Conservation (phyloP, 1,140 invertebrate species). For the Nymphalis io region DNA sequence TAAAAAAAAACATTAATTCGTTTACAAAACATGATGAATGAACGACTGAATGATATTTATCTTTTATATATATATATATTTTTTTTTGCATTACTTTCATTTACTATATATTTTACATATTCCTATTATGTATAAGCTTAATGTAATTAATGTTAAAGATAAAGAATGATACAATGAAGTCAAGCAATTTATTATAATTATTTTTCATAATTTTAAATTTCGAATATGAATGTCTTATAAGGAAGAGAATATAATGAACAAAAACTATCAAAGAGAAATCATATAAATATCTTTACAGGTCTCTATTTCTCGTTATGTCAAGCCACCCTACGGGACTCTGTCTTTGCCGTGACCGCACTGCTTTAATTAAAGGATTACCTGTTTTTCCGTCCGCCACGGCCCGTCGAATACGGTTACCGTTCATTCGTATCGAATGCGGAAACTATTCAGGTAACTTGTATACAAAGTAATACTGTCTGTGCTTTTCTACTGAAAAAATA, state of each 20-base stretch:
- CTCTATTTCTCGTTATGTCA: conserved; percentile 5
- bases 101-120: no score
- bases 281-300: neutral
- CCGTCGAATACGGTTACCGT: conserved; percentile 34
- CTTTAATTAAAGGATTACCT: conserved; percentile 70
- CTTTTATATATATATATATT: no score
- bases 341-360: conserved; percentile 57
- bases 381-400: conserved; percentile 55
- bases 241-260: neutral
- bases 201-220: no score
- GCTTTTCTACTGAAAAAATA: conserved; percentile 16
- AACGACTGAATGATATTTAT: no score
- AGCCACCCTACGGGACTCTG: conserved; percentile 42
- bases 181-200: no score
- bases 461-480: conserved; percentile 16
- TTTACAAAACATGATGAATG: no score
- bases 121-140: no score
- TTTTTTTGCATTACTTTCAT: no score
- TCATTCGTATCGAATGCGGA: conserved; percentile 36
- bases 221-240: no score
- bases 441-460: conserved; percentile 24
- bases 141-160: no score
- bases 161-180: no score
- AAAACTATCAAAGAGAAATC: neutral
- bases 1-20: no score